phyloP scores from a whole-genome alignment of 2,888 invertebrate species.

The Drosophila subsilvestris region DNA sequence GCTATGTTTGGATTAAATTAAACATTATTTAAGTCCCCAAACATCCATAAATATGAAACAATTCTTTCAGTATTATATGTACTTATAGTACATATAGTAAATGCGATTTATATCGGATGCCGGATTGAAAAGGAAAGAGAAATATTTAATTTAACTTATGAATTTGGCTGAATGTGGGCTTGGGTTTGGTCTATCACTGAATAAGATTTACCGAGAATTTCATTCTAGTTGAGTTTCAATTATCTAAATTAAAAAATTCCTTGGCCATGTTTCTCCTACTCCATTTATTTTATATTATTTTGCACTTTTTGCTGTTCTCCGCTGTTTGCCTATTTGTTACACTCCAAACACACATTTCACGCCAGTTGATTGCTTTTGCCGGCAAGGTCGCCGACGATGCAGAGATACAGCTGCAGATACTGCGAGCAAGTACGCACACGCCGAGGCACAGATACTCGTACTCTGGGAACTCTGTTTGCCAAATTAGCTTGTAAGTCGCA shows the following conservation, averaged over 20 bases:
- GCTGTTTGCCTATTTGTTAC: slow-evolving; percentile 63
- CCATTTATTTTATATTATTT: slow-evolving; percentile 35
- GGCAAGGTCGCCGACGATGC: slow-evolving; percentile 48
- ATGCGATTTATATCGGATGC: slow-evolving; percentile 1
- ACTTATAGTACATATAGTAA: no score
- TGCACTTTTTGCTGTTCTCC: slow-evolving; percentile 53
- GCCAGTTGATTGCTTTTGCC: slow-evolving; percentile 64
- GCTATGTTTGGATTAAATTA: slow-evolving; percentile 39
- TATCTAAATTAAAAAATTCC: slow-evolving; percentile 78
- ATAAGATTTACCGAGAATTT: slow-evolving; percentile 23
- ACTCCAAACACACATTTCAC: slow-evolving; percentile 53
- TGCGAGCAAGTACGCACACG: no score
- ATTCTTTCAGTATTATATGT: no score
- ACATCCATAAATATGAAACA: background rate
- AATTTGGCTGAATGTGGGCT: slow-evolving; percentile 6
- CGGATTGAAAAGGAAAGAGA: slow-evolving; percentile 36
- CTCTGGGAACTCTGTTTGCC: slow-evolving; percentile 45
- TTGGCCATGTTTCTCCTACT: slow-evolving; percentile 48
- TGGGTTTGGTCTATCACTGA: background rate
- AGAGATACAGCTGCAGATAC: slow-evolving; percentile 26
- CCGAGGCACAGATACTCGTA: slow-evolving; percentile 17
- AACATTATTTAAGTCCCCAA: slow-evolving; percentile 19
- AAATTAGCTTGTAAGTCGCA: slow-evolving; percentile 68
- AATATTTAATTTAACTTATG: slow-evolving; percentile 49
- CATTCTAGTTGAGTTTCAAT: slow-evolving; percentile 51